Evolutionary conservation across 2,113 vertebrate genomes (phyloP), one percentile per base, ranked within the genome.

Genomic region (Sturnira hondurensis): DNA sequence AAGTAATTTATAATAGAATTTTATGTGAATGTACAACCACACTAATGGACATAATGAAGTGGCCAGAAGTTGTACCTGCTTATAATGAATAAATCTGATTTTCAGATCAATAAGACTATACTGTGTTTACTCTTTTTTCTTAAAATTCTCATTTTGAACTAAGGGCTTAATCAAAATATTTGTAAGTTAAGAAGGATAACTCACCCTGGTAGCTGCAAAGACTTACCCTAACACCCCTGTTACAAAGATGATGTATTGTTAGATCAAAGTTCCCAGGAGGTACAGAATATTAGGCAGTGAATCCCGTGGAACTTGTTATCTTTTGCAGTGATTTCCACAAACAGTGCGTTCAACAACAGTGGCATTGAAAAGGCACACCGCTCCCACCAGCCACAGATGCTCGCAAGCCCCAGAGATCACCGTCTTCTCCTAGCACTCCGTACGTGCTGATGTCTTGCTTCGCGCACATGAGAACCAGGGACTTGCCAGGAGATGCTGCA

Each of bases 111-210:
- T 52, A 58, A 50, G 28, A 45, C 58, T 38, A 45, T 81, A 45
- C 19, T 36, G 20, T 16, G 2, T 33, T 86, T 86, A 31, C 28
- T 43, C 14, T 13, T 86, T 87, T 45, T 4, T n/a, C 52, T 90
- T 73, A n/a, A 89, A 65, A 56, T 36, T 85, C 38, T 93, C 26
- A 63, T 81, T 87, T 77, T 83, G 73, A 70, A 93, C 89, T 78
- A 82, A 56, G 38, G 24, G 16, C 5, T 74, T 33, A 56, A 61
- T 68, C n/a, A 77, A 95, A 89, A 19, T 41, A 36, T 38, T 50
- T 74, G 26, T 28, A 19, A 70, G 19, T 56, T 65, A 67, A 67
- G 88, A 9, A 1, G 54, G 83, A 50, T 89, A n/a, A 47, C 76
- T 22, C 36, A 89, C 8, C 7, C 11, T 11, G 13, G 10, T 12